These are phyloP conservation scores for Symphodus melops DNA, from an alignment of 2,113 vertebrate species.

Conservation along the genomic window DNA sequence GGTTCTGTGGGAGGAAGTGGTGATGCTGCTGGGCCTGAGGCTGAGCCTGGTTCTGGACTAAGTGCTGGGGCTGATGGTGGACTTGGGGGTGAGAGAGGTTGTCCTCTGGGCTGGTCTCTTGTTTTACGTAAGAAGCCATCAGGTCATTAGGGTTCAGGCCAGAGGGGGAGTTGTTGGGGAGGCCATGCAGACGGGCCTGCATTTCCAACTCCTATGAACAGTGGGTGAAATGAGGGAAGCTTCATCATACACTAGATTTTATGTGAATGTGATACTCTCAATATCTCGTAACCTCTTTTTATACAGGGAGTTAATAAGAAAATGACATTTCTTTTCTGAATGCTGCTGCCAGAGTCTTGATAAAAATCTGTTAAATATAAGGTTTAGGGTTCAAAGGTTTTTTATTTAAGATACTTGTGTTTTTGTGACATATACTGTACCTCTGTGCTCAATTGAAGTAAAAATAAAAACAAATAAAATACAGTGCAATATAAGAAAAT, in stretches of 20 bases:
- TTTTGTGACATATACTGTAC: too few species aligned
- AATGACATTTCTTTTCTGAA: too few species aligned
- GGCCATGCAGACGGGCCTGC: conserved; percentile 93
- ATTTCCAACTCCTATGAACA: conserved; percentile 94
- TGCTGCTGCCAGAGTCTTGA: too few species aligned
- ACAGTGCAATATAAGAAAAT: too few species aligned
- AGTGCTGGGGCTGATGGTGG: conserved; percentile 75
- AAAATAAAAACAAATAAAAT: too few species aligned
- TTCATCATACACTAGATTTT: conserved; percentile 12
- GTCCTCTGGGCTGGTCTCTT: conserved; percentile 88
- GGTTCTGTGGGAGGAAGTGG: conserved; percentile 74
- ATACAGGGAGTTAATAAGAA: too few species aligned
- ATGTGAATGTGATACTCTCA: background rate
- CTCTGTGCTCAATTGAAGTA: too few species aligned
- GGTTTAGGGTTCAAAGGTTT: too few species aligned
- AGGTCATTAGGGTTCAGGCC: conserved; percentile 87
- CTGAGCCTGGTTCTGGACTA: conserved; percentile 79
- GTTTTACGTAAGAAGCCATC: conserved; percentile 89
- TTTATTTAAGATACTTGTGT: too few species aligned
- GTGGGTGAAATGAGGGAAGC: background rate
- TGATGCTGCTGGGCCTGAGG: conserved; percentile 68
- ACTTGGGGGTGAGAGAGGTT: conserved; percentile 72
- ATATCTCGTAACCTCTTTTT: too few species aligned
- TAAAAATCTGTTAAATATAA: too few species aligned
- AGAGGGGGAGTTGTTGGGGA: conserved; percentile 89